These are phyloP conservation scores for Lysiphlebus fabarum DNA, from an alignment of 1,140 invertebrate genomes.

Conservation along the genomic window DNA sequence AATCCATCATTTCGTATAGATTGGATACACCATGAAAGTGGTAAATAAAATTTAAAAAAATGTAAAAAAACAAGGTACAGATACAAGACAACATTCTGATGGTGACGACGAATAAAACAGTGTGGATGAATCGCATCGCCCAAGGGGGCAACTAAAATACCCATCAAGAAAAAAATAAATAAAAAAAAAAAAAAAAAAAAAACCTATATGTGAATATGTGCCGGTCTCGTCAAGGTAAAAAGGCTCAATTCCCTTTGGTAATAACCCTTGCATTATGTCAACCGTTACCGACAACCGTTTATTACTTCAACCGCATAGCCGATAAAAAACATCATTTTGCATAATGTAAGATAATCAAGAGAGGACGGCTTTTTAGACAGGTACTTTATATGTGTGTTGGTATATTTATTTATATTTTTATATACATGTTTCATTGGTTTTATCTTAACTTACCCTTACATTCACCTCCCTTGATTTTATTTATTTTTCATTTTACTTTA, in stretches of 20 bases:
- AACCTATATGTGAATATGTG: no score
- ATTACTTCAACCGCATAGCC: conserved; percentile 39
- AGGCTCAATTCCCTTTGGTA: conserved; percentile 43
- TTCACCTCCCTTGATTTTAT: conserved; percentile 31
- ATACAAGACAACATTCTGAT: no score
- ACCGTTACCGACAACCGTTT: conserved; percentile 51
- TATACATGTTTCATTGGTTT: no score
- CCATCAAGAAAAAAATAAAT: no score
- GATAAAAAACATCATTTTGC: conserved; percentile 52
- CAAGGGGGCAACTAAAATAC: conserved; percentile 7
- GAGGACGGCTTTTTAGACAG: conserved; percentile 23
- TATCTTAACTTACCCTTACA: conserved; percentile 7
- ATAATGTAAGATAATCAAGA: conserved; percentile 53
- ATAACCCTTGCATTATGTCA: conserved; percentile 54
- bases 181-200: no score
- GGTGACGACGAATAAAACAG: no score
- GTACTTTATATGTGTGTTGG: conserved; percentile 1
- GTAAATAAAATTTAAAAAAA: no score
- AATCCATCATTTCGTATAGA: no score
- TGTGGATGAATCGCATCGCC: background rate
- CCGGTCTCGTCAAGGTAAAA: conserved; percentile 37
- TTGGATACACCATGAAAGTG: no score
- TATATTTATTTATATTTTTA: no score
- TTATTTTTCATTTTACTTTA: conserved; percentile 15
- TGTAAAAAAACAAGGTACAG: no score